Conservation (phyloP, 2,797 vertebrate species). For the Cygnus olor region DNA sequence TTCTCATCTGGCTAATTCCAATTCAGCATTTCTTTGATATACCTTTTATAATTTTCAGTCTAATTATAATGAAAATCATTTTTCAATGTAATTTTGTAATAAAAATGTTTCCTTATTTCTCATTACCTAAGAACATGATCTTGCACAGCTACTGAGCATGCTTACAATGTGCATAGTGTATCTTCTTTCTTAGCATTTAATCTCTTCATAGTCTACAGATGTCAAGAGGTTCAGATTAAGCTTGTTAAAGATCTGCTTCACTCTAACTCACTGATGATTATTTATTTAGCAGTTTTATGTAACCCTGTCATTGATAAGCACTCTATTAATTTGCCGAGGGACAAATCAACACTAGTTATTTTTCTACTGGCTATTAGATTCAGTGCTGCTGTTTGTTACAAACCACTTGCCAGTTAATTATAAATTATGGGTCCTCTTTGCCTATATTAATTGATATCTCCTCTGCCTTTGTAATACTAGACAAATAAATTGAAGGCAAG, state of each 20-base stretch:
- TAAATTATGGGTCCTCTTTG: slow-evolving; percentile 96
- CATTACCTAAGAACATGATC: slow-evolving; percentile 73
- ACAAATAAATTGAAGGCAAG: slow-evolving; percentile 88
- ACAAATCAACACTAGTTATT: slow-evolving; percentile 91
- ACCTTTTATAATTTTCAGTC: slow-evolving; percentile 79
- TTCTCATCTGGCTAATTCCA: slow-evolving; percentile 72
- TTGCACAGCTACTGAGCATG: slow-evolving; percentile 64
- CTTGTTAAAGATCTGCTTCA: slow-evolving; percentile 96
- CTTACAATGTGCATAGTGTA: slow-evolving; percentile 65
- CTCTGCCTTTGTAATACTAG: slow-evolving; percentile 86
- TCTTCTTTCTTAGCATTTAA: slow-evolving; percentile 82
- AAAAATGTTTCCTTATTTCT: slow-evolving; percentile 78
- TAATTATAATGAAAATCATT: slow-evolving; percentile 82
- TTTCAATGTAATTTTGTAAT: slow-evolving; percentile 78
- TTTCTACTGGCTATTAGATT: slow-evolving; percentile 87
- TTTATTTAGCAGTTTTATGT: slow-evolving; percentile 97
- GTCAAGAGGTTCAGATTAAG: slow-evolving; percentile 89
- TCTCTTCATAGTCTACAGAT: slow-evolving; percentile 84
- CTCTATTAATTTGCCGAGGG: slow-evolving; percentile 91
- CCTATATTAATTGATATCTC: slow-evolving; percentile 96
- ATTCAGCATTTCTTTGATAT: slow-evolving; percentile 74
- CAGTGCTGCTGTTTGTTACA: slow-evolving; percentile 86
- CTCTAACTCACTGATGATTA: slow-evolving; percentile 97
- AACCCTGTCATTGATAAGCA: slow-evolving; percentile 91
- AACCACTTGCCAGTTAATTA: slow-evolving; percentile 97